Conservation (phyloP, 2,888 invertebrate genomes). For the Pachliopta kotzebuea region DNA sequence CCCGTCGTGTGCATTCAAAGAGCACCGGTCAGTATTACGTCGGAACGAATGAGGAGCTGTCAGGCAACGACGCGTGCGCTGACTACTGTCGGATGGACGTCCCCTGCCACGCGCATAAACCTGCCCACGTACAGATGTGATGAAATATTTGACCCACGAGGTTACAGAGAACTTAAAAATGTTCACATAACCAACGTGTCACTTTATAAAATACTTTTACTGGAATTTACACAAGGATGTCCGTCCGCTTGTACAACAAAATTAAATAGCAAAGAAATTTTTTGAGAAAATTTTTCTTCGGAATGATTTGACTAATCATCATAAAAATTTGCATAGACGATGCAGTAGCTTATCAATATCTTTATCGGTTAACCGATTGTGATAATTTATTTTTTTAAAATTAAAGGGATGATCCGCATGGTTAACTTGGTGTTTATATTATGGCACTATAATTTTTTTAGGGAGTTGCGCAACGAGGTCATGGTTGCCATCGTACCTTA, state of each 20-base stretch:
- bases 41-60: constrained; percentile 64
- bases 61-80: constrained; percentile 56
- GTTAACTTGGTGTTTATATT: no score
- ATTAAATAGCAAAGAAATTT: no score
- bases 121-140: constrained; percentile 35
- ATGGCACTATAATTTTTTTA: neutral
- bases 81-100: constrained; percentile 61
- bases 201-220: constrained; percentile 8
- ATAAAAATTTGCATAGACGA: no score
- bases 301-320: no score
- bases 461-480: constrained; percentile 42
- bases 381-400: no score
- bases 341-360: no score
- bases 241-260: neutral
- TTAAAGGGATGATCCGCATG: no score
- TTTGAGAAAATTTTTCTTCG: no score
- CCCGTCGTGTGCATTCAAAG: constrained; percentile 48
- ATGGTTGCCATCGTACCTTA: constrained; percentile 60
- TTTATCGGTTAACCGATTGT: no score
- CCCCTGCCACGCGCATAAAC: constrained; percentile 33
- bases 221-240: constrained; percentile 16
- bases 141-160: constrained; percentile 40
- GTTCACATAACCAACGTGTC: constrained; percentile 17
- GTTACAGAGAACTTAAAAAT: constrained; percentile 27
- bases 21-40: constrained; percentile 67